Percentiles rank a stretch among this genome's conserved stretches.
phyloP scores from a whole-genome alignment of 1,140 invertebrate genomes.

The Pseudomyrmex dendroicus region DNA sequence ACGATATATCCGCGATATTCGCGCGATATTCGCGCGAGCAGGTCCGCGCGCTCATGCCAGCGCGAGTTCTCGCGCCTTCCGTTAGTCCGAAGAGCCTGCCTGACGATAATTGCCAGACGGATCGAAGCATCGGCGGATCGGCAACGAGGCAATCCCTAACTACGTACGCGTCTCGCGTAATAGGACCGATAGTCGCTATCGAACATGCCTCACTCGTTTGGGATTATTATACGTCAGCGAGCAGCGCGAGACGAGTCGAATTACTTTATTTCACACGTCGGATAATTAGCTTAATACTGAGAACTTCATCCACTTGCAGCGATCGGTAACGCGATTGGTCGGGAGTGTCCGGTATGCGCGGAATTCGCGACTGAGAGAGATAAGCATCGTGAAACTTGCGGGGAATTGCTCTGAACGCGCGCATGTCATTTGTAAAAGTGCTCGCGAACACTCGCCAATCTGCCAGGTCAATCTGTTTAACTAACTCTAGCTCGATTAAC shows the following conservation, averaged over 20 bases:
- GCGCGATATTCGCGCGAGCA: not conserved
- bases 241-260: conserved; percentile 46
- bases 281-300: conserved; percentile 68
- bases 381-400: conserved; percentile 33
- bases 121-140: conserved; percentile 48
- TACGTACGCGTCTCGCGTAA: conserved; percentile 63
- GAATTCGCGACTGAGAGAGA: conserved; percentile 26
- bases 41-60: conserved; percentile 13
- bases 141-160: conserved; percentile 62
- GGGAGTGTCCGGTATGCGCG: conserved; percentile 30
- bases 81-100: not conserved
- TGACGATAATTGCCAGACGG: conserved; percentile 59
- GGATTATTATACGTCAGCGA: conserved; percentile 68
- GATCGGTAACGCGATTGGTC: not conserved
- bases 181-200: conserved; percentile 64
- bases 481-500: conserved; percentile 7
- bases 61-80: conserved; percentile 58
- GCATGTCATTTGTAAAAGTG: conserved; percentile 49
- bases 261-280: conserved; percentile 65
- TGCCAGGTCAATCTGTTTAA: conserved; percentile 37
- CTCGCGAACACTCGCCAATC: conserved; percentile 3
- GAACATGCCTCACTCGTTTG: conserved; percentile 55
- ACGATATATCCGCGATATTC: conserved; percentile 39
- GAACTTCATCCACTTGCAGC: conserved; percentile 46
- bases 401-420: conserved; percentile 13